Base-by-base conservation (phyloP, 2,797 vertebrate species). In the Sebastes elongatus region DNA sequence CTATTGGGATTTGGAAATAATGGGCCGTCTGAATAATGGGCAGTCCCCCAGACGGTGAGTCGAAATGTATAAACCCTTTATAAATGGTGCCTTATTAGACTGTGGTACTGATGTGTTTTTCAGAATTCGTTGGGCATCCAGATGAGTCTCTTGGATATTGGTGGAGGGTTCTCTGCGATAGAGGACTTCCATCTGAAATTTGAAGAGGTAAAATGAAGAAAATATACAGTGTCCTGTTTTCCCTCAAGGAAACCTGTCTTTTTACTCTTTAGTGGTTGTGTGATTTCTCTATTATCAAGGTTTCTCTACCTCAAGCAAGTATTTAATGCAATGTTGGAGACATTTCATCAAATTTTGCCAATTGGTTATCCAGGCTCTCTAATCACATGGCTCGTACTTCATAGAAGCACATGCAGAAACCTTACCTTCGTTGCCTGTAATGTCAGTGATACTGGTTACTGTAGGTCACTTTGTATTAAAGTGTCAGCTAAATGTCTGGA, bases 91-190 rank as follows among this genome's bases (percentile, higher is more conserved):
- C 6, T 52, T 52, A 52, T 52, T 52, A n/a, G 46, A 52, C 46
- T 8, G 46, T 33, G 60, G 30, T 6, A n/a, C 5, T n/a, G 20
- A 16, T 46, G 0, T 30, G 25, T 66, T 28, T 73, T 84, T 46
- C 65, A 84, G 84, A 71, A 25, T 30, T 0, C 94, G 88, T 84
- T 96, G 86, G 96, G 96, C 2, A 90, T 95, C 85, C 90, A 5
- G 3, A 96, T 97, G 95, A 89, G 53, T 49, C 86, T 96, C 61
- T 79, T 97, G 91, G 95, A 96, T 86, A 94, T 96, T 3, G 95
- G 96, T 1, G 96, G 96, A 0, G 95, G 96, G 3, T 95, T 96
- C 62, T 93, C 95, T 0, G 93, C 91, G 59, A 80, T 80, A 0
- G 92, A 95, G 46, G 92, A 93, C 13, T 13, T 80, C 49, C 86